Evolutionary conservation across 2,113 vertebrate species (phyloP), one percentile per base, ranked within the genome.

Genomic region (Alouatta palliata): DNA sequence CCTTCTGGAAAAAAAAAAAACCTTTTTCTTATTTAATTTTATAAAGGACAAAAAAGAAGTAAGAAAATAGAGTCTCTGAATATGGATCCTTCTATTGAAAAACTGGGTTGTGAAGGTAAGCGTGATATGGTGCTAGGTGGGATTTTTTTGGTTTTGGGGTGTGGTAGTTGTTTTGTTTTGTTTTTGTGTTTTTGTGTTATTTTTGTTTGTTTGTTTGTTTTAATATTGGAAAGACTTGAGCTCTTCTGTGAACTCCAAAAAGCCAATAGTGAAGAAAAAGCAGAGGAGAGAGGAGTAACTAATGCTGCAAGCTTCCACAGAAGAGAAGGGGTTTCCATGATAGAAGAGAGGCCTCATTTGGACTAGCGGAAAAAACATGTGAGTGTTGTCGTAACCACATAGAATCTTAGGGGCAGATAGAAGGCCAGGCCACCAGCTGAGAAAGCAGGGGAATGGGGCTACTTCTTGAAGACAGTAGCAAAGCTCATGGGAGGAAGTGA

Each of bases 1-100:
- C 47, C 82, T 96, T 88, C n/a, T 58, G 16, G 85, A 75, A 75
- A 37, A 87, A 68, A n/a, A 54, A 64, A 1, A 43, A 1, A 19
- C 80, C 35, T 68, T 82, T 79, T 49, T 32, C 70, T 92, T 77
- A 13, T 49, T 93, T 85, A 94, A 90, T 81, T 90, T 85, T 68
- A 68, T 12, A 85, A 81, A 94, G 21, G 5, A 37, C 43, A 45
- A 87, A 90, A 61, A 82, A 75, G 4, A 43, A 80, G 3, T 76
- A 32, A 94, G 43, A 90, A 95, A 86, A 54, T 30, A 8, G 30
- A 84, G 35, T 87, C 47, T 80, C 43, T 84, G 52, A 92, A 56
- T 85, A 3, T 1, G 52, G 49, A 77, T 2, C 32, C 94, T 84
- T 58, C 80, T 37, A 12, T 21, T 73, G 45, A 94, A 93, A 95